Evolutionary conservation across 1,140 invertebrate genomes (phyloP).

Genomic region (Drosophila truncata): DNA sequence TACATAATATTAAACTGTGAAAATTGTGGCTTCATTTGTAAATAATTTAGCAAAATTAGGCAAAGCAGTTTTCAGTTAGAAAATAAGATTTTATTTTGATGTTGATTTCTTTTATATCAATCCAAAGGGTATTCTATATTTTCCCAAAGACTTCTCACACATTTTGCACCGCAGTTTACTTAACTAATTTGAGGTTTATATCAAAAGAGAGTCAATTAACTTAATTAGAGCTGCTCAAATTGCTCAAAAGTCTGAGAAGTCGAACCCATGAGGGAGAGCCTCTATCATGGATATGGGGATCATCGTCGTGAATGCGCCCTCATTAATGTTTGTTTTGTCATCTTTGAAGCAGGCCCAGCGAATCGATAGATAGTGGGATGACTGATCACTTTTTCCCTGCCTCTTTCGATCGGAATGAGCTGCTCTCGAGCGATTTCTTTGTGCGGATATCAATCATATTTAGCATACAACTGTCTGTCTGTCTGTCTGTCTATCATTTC

Average conservation of each 20-base stretch:
- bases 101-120: neutral
- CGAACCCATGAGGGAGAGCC: too few relatives aligned
- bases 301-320: conserved; percentile 12
- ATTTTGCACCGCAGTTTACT: neutral
- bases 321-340: conserved; percentile 40
- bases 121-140: neutral
- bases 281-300: conserved; percentile 6
- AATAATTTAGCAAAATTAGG: neutral
- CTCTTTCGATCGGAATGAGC: neutral
- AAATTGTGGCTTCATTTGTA: neutral
- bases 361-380: conserved; percentile 29
- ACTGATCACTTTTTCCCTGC: conserved; percentile 29
- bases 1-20: neutral
- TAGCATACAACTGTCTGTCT: conserved; percentile 69
- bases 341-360: conserved; percentile 14
- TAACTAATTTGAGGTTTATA: conserved; percentile 16
- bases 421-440: conserved; percentile 34
- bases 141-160: neutral
- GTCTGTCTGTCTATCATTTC: conserved; percentile 50
- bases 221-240: conserved; percentile 25
- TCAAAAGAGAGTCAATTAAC: conserved; percentile 31
- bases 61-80: neutral
- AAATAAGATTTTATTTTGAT: fast-evolving
- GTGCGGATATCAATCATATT: conserved; percentile 71
- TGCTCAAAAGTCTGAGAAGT: conserved; percentile 8